Evolutionary conservation across 2,888 invertebrate species (phyloP).

Genomic region (Chrysina gloriosa): DNA sequence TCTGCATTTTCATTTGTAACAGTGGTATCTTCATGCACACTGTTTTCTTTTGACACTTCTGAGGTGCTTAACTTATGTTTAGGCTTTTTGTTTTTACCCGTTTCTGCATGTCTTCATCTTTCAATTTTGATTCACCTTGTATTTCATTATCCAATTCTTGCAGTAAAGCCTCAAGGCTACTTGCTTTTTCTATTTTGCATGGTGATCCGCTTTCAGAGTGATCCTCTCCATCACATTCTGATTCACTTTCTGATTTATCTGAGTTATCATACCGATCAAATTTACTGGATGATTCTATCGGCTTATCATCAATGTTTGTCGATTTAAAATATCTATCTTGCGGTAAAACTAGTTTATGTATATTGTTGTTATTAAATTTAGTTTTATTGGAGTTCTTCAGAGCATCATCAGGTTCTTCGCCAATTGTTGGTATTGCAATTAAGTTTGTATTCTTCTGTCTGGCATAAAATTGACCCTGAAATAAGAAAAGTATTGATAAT

Average conservation of each 20-base stretch:
- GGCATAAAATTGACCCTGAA: constrained; percentile 57
- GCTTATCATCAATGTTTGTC: constrained; percentile 46
- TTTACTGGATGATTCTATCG: constrained; percentile 59
- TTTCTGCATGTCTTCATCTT: constrained; percentile 42
- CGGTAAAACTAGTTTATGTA: constrained; percentile 57
- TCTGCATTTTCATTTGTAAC: constrained; percentile 15
- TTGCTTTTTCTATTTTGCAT: constrained; percentile 64
- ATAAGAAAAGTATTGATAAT: constrained; percentile 25
- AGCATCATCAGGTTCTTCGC: constrained; percentile 52
- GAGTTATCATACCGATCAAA: constrained; percentile 66
- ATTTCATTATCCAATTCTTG: constrained; percentile 68
- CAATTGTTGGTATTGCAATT: constrained; percentile 66
- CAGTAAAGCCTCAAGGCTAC: constrained; percentile 68
- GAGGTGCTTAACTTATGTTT: constrained; percentile 38
- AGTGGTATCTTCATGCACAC: not conserved
- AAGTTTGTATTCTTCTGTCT: constrained; percentile 64
- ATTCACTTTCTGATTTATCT: constrained; percentile 61
- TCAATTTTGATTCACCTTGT: constrained; percentile 53
- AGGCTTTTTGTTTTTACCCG: constrained; percentile 44
- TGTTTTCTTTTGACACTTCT: constrained; percentile 6
- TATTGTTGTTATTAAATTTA: constrained; percentile 36
- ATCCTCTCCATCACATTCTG: constrained; percentile 57
- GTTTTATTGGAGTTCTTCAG: constrained; percentile 15
- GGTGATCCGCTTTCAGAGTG: constrained; percentile 60
- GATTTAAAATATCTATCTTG: constrained; percentile 58